Percentiles rank a stretch among this genome's conserved stretches.
These are phyloP conservation scores for Heliopora coerulea DNA, from an alignment of 92 coral and sea anemone species.

Conservation along the genomic window DNA sequence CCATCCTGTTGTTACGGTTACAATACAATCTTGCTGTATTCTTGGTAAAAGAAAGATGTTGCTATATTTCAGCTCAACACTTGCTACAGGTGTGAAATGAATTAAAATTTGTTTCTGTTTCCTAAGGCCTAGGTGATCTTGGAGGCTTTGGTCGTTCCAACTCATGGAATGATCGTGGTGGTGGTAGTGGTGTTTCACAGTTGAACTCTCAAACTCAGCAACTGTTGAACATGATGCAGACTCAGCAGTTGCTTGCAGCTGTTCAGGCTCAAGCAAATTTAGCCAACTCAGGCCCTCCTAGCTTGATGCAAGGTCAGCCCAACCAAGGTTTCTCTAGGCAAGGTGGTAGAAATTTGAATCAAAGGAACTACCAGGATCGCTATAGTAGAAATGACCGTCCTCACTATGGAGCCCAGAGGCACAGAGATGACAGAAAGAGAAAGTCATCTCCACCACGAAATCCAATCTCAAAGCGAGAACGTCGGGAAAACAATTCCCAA, in stretches of 20 bases:
- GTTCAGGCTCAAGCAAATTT: conserved; percentile 84
- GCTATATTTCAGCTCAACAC: too few relatives aligned
- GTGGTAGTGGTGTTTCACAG: neutral
- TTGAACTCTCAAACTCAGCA: conserved; percentile 57
- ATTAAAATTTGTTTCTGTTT: conserved; percentile 30
- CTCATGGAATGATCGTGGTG: conserved; percentile 20
- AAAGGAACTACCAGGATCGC: conserved; percentile 55
- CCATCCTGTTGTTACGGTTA: too few relatives aligned
- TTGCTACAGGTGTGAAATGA: too few relatives aligned
- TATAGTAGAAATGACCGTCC: conserved; percentile 57
- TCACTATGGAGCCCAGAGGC: neutral
- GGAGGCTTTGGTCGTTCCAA: conserved; percentile 5
- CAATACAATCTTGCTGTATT: too few relatives aligned
- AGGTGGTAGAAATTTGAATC: conserved; percentile 43
- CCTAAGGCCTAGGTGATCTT: conserved; percentile 30
- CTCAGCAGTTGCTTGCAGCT: conserved; percentile 92
- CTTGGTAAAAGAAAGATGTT: too few relatives aligned
- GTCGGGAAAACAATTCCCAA: conserved; percentile 1
- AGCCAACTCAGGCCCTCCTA: conserved; percentile 50
- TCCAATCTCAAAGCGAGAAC: conserved; percentile 24
- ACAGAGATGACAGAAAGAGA: conserved; percentile 25
- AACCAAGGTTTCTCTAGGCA: neutral
- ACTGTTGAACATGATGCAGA: conserved; percentile 93
- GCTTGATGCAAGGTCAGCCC: conserved; percentile 5
- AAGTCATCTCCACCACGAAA: conserved; percentile 24